Evolutionary conservation across 2,888 invertebrate genomes (phyloP).

Genomic region (Cheilosia scutellata): DNA sequence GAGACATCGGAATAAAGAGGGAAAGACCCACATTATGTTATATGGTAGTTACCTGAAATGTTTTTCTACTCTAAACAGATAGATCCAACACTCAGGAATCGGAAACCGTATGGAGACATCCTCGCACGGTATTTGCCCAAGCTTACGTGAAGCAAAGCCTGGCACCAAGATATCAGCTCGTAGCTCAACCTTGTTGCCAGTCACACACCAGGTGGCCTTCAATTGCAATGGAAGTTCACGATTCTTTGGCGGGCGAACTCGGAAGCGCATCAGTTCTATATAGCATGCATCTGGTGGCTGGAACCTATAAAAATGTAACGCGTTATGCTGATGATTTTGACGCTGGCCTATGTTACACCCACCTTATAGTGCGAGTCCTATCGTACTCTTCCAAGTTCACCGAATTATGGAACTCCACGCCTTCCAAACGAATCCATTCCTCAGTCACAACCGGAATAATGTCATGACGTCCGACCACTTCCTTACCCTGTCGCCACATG

Average conservation of each 20-base stretch:
- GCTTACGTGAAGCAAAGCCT: conserved; percentile 97
- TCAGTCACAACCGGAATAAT: conserved; percentile 99
- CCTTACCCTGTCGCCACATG: conserved; percentile 98
- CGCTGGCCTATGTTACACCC: conserved; percentile 71
- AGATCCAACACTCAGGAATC: conserved; percentile 99
- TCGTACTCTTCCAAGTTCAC: conserved; percentile 96
- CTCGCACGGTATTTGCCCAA: conserved; percentile 98
- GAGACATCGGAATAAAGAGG: conserved; percentile 29
- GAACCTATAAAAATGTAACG: conserved; percentile 87
- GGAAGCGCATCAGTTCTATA: conserved; percentile 97
- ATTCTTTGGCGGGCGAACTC: conserved; percentile 97
- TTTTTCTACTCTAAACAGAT: conserved; percentile 98
- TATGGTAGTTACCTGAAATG: conserved; percentile 88
- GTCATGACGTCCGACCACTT: conserved; percentile 99
- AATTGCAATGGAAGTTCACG: conserved; percentile 98
- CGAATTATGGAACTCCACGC: conserved; percentile 96
- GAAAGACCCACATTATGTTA: not conserved
- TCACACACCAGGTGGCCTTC: conserved; percentile 94
- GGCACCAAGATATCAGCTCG: conserved; percentile 98
- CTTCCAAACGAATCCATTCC: conserved; percentile 99
- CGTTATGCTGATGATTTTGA: not conserved
- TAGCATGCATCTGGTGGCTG: conserved; percentile 99
- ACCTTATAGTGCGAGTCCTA: conserved; percentile 93
- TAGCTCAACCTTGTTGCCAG: conserved; percentile 96
- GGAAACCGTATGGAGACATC: conserved; percentile 98